Percentiles rank a stretch among this genome's conserved stretches.
phyloP scores from a whole-genome alignment of 2,888 invertebrate genomes.

The Torymus tubicola region DNA sequence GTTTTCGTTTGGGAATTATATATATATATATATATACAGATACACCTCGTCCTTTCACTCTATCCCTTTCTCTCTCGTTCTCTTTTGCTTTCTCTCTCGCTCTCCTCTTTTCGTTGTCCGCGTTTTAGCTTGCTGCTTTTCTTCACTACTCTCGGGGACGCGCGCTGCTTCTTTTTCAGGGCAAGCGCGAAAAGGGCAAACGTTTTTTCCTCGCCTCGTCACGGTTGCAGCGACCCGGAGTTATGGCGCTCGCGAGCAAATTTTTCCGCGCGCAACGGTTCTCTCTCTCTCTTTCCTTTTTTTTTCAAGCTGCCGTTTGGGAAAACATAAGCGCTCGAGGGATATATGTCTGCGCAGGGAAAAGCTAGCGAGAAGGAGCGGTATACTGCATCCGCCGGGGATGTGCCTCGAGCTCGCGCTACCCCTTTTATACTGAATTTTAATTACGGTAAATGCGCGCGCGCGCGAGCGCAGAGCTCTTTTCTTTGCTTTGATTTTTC shows the following conservation, averaged over 20 bases:
- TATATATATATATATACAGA: too few species aligned
- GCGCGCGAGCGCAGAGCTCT: background rate
- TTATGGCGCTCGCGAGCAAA: slow-evolving; percentile 15
- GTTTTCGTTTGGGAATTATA: slow-evolving; percentile 22
- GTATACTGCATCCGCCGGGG: slow-evolving; percentile 12
- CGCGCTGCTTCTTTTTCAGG: background rate
- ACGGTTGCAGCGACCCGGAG: background rate
- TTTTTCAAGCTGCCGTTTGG: slow-evolving; percentile 33
- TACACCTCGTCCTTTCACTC: background rate
- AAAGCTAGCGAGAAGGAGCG: background rate
- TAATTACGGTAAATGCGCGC: slow-evolving; percentile 48
- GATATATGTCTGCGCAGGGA: background rate
- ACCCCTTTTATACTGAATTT: slow-evolving; percentile 39
- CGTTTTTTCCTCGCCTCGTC: slow-evolving; percentile 1
- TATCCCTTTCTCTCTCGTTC: background rate
- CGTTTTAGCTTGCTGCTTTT: too few species aligned
- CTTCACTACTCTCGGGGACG: too few species aligned
- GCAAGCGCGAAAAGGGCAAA: background rate
- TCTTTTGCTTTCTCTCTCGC: background rate
- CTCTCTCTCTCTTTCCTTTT: too few species aligned
- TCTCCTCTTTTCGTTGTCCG: background rate
- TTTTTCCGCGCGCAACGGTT: background rate
- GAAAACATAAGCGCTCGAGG: slow-evolving; percentile 15
- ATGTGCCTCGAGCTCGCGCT: background rate
- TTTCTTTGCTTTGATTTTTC: slow-evolving; percentile 18